Evolutionary conservation across 2,113 vertebrate species (phyloP), one percentile per base, ranked within the genome.

Genomic region (Perca fluviatilis): DNA sequence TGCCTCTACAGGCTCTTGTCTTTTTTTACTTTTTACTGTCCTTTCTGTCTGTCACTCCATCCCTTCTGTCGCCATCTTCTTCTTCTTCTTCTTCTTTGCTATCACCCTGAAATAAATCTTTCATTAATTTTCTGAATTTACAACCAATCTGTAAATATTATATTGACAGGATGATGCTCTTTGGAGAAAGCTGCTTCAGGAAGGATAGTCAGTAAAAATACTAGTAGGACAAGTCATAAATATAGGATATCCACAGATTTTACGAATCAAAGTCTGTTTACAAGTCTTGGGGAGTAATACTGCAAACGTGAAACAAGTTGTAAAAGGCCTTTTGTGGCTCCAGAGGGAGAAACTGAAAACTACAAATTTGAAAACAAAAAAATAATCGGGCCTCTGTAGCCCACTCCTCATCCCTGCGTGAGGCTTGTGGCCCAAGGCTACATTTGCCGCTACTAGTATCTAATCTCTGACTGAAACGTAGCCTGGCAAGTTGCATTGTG

Each of bases 261-360:
- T 13, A 60, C 25, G 46, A 23, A 56, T 71, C 18, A 63, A 71
- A 56, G 77, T 64, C 23, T 71, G 67, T 71, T 54, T 56, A 79
- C 23, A 49, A 14, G 67, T 71, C 49, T 23, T 30, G 12, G 8
- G 1, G 23, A 46, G 30, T 14, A 30, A 12, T n/a, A 53, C 16
- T 54, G 46, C 12, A 46, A 27, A 46, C 16, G n/a, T 62, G n/a
- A 49, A 68, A 60, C 49, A 36, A 40, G n/a, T 71, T 58, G 13
- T 50, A 19, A 8, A 25, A 66, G 67, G 40, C 53, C 19, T 30
- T 57, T 18, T 77, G 51, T 16, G 10, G 10, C 65, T 50, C 53
- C 64, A 61, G 6, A 58, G 46, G 40, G 53, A 68, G 40, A 33
- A 67, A 54, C n/a, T 65, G 13, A 62, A 75, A 64, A 27, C 30